Conservation (phyloP, 2,888 invertebrate species). For the Dicranocentrus wangi region DNA sequence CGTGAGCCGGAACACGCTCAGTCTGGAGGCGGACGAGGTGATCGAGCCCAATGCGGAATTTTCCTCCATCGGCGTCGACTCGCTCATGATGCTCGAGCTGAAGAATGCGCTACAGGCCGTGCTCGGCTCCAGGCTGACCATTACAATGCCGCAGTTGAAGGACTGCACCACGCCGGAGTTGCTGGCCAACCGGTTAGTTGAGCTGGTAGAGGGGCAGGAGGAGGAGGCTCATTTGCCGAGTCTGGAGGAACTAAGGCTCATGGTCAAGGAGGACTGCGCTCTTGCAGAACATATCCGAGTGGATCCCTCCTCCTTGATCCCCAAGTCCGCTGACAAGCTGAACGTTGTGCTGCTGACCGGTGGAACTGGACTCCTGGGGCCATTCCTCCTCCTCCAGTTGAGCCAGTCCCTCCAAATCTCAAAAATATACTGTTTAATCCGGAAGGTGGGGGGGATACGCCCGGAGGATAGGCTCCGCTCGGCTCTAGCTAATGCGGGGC, state of each 20-base stretch:
- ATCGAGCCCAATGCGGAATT: constrained; percentile 49
- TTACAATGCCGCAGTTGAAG: constrained; percentile 21
- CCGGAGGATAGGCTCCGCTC: constrained; percentile 7
- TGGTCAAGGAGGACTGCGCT: constrained; percentile 36
- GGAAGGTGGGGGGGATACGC: constrained; percentile 13
- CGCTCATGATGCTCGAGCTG: constrained; percentile 54
- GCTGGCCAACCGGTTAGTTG: constrained; percentile 9
- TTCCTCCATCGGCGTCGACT: constrained; percentile 52
- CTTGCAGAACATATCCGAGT: constrained; percentile 35
- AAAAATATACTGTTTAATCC: constrained; percentile 53
- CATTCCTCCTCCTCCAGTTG: constrained; percentile 45
- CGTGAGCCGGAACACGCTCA: constrained; percentile 38
- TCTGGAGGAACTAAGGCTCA: constrained; percentile 35
- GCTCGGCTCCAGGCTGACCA: constrained; percentile 41
- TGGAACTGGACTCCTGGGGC: constrained; percentile 53
- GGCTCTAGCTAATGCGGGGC: constrained; percentile 2
- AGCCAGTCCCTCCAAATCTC: constrained; percentile 1
- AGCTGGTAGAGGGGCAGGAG: background rate
- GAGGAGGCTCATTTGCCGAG: background rate
- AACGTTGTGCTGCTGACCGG: constrained; percentile 51
- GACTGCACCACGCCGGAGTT: constrained; percentile 22
- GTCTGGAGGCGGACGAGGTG: constrained; percentile 48
- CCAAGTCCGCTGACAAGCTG: background rate
- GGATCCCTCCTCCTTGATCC: background rate
- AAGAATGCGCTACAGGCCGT: constrained; percentile 53